Evolutionary conservation across 2,888 invertebrate species (phyloP).

Genomic region (Tenthredo amoena): DNA sequence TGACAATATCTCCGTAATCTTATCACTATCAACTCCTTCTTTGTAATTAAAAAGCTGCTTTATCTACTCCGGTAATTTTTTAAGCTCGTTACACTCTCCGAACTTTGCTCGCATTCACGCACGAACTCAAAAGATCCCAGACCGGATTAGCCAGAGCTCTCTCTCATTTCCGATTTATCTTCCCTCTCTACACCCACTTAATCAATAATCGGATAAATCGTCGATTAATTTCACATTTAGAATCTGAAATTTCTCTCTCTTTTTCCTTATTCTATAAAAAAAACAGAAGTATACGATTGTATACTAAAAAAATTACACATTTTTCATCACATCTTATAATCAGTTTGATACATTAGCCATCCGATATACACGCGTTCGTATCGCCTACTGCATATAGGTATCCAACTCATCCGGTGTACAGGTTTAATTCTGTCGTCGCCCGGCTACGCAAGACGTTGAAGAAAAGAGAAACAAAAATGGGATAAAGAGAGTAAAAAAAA

Average conservation of each 20-base stretch:
- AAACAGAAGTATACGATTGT: no score
- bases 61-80: slow-evolving; percentile 29
- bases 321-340: not conserved
- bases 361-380: no score
- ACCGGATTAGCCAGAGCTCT: not conserved
- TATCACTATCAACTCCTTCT: slow-evolving; percentile 38
- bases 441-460: not conserved
- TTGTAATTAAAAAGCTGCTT: slow-evolving; percentile 44
- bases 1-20: slow-evolving; percentile 34
- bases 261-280: not conserved
- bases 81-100: not conserved
- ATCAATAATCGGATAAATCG: not conserved
- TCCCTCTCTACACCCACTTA: not conserved
- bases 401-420: not conserved
- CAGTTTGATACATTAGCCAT: not conserved
- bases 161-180: not conserved
- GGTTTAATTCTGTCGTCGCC: not conserved
- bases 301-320: not conserved
- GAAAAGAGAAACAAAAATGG: slow-evolving; percentile 15
- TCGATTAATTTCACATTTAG: not conserved
- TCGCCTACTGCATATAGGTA: not conserved
- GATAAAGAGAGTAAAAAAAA: not conserved
- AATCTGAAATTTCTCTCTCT: not conserved
- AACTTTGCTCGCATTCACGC: not conserved
- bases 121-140: not conserved